A percentile compares a stretch with the other conserved stretches of the same genome.
Evolutionary conservation across 92 coral and sea anemone species (phyloP).

Genomic region (Phenganax stokvisi): DNA sequence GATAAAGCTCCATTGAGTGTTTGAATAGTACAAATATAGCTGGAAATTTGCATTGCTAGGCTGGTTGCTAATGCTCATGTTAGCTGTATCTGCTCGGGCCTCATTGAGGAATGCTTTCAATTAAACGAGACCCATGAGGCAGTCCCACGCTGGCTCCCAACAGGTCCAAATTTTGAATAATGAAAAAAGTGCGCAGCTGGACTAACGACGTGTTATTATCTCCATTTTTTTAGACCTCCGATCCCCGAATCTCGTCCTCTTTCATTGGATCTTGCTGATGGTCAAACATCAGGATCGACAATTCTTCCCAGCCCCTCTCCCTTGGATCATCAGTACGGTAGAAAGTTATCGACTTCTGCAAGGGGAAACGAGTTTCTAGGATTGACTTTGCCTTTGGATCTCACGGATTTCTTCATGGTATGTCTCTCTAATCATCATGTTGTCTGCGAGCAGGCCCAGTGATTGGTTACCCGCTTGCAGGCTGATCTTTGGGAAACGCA

Average conservation of each 20-base stretch:
- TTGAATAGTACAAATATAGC: no score
- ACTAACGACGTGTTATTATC: background rate
- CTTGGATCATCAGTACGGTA: conserved; percentile 63
- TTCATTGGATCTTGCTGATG: conserved; percentile 46
- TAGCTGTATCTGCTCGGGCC: no score
- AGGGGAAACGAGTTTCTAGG: conserved; percentile 84
- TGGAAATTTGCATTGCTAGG: no score
- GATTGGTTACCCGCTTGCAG: no score
- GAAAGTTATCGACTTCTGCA: conserved; percentile 50
- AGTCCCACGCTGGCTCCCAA: no score
- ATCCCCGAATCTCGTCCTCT: conserved; percentile 54
- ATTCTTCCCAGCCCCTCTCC: conserved; percentile 63
- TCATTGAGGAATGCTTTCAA: no score
- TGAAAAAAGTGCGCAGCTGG: background rate
- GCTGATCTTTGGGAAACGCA: no score
- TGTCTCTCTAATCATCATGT: background rate
- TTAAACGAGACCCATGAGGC: no score
- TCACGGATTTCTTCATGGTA: conserved; percentile 78
- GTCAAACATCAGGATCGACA: conserved; percentile 54
- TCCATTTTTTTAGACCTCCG: conserved; percentile 29
- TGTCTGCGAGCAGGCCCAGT: no score
- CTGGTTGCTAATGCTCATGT: no score
- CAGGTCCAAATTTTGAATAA: no score
- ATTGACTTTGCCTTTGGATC: conserved; percentile 75
- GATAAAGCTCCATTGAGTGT: no score